Percentiles rank a stretch among this genome's conserved stretches.
Evolutionary conservation across 2,888 invertebrate species (phyloP).

Genomic region (Ophion ellenae): DNA sequence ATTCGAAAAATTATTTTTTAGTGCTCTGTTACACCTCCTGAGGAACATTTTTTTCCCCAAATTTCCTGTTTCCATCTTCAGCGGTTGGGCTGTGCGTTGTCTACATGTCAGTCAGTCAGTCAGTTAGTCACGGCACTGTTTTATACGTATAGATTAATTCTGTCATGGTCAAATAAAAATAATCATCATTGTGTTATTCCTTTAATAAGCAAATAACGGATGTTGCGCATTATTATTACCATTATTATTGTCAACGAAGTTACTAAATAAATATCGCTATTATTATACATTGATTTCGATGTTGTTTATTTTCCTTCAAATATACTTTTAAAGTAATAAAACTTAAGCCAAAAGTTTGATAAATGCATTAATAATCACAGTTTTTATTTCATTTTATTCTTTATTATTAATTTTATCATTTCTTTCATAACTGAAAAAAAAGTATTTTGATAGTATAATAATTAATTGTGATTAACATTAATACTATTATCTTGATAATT

Average conservation of each 20-base stretch:
- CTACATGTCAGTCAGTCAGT: no score
- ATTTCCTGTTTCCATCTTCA: no score
- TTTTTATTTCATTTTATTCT: not conserved
- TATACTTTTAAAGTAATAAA: not conserved
- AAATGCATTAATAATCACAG: not conserved
- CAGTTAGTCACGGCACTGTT: no score
- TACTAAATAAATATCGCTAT: not conserved
- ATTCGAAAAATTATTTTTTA: no score
- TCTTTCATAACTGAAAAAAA: not conserved
- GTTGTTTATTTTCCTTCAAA: not conserved
- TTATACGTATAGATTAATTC: not conserved
- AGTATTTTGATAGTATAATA: not conserved
- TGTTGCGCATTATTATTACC: not conserved
- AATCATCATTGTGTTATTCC: not conserved
- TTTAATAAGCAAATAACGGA: not conserved
- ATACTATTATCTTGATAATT: no score
- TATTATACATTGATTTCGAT: not conserved
- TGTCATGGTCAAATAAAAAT: not conserved
- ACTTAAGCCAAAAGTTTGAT: not conserved
- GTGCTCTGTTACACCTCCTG: no score
- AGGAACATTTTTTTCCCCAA: no score
- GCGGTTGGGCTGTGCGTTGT: no score
- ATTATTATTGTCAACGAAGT: not conserved
- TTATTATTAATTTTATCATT: not conserved
- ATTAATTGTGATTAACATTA: not conserved